phyloP scores from a whole-genome alignment of 2,888 invertebrate genomes.

The Amblyteles armatorius region DNA sequence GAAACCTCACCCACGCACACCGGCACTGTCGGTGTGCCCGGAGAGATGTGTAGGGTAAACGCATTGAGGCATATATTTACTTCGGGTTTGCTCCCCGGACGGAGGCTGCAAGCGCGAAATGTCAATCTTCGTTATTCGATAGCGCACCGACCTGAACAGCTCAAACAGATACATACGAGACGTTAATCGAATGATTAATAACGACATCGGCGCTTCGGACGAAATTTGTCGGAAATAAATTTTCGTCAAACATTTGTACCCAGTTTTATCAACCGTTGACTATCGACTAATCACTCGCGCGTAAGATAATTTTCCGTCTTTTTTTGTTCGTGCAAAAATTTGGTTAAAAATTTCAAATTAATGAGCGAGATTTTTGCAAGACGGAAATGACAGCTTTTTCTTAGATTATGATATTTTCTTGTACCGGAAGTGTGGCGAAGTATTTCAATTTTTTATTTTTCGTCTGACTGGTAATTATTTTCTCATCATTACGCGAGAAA shows the following conservation, averaged over 20 bases:
- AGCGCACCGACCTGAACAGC: conserved; percentile 17
- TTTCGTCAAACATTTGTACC: background rate
- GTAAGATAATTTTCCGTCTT: background rate
- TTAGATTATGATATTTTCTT: background rate
- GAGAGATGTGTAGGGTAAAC: conserved; percentile 17
- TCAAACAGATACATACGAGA: background rate
- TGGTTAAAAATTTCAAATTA: background rate
- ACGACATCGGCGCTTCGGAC: conserved; percentile 10
- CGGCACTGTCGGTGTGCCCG: background rate
- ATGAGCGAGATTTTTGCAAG: background rate
- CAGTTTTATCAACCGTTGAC: background rate
- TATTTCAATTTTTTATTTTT: background rate
- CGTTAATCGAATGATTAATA: conserved; percentile 48
- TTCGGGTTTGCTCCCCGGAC: conserved; percentile 17
- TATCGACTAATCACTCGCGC: background rate
- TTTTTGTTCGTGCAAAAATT: background rate
- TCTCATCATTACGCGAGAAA: background rate
- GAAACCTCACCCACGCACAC: background rate
- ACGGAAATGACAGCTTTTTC: background rate
- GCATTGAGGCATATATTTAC: conserved; percentile 62
- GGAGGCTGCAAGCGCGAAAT: conserved; percentile 46
- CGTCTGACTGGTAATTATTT: background rate
- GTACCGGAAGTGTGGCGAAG: background rate
- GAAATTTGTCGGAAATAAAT: conserved; percentile 14
- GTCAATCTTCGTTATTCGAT: conserved; percentile 63